Conservation (phyloP, 2,797 vertebrate species). For the Argya squamiceps region DNA sequence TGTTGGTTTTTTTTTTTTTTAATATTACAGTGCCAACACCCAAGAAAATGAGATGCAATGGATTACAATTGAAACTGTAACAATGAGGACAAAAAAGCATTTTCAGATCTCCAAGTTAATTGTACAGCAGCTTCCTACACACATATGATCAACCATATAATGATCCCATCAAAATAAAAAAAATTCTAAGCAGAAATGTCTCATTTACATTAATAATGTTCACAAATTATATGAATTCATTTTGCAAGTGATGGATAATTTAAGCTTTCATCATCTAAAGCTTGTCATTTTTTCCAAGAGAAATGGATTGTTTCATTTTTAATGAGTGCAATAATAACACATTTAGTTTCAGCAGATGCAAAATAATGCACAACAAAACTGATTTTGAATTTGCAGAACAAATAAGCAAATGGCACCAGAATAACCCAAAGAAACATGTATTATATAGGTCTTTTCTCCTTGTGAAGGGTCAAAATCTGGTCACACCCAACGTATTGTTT, state of each 20-base stretch:
- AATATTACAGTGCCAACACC: constrained; percentile 87
- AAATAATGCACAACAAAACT: constrained; percentile 86
- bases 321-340: constrained; percentile 93
- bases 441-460: constrained; percentile 80
- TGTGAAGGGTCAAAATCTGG: constrained; percentile 79
- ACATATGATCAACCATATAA: constrained; percentile 91
- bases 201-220: constrained; percentile 91
- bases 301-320: constrained; percentile 96
- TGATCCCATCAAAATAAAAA: constrained; percentile 88
- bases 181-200: constrained; percentile 88
- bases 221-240: constrained; percentile 93
- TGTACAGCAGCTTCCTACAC: constrained; percentile 92
- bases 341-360: constrained; percentile 87
- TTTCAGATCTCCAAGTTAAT: constrained; percentile 92
- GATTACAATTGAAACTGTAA: constrained; percentile 89
- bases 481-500: constrained; percentile 80
- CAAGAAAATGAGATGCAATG: constrained; percentile 89
- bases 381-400: constrained; percentile 86
- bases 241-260: constrained; percentile 94
- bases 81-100: constrained; percentile 87
- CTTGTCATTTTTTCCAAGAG: constrained; percentile 89
- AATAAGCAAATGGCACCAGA: constrained; percentile 81
- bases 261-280: constrained; percentile 95
- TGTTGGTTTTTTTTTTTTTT: constrained; percentile 75
- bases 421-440: constrained; percentile 80